Conservation (phyloP, 2,797 vertebrate genomes). For the Crocidura indochinensis region DNA sequence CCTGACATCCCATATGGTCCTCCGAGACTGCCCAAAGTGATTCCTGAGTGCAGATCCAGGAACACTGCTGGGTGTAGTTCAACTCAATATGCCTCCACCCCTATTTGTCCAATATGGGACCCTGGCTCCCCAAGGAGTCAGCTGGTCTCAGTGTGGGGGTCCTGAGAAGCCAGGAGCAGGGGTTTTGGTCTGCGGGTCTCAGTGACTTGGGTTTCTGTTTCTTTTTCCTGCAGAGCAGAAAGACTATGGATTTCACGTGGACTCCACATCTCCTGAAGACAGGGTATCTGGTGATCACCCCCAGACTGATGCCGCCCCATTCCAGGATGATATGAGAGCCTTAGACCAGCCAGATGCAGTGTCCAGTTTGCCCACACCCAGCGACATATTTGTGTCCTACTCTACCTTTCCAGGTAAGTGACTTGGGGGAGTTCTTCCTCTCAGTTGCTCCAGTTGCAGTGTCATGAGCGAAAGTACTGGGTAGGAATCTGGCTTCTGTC, state of each 20-base stretch:
- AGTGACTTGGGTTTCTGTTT: rapidly evolving
- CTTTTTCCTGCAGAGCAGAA: constrained; percentile 90
- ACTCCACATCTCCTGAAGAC: not conserved
- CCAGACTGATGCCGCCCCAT: constrained; percentile 92
- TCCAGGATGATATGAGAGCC: constrained; percentile 78
- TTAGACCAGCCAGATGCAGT: constrained; percentile 93
- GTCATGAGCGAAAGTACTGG: not conserved
- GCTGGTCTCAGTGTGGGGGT: not conserved
- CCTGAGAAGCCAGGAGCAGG: not conserved
- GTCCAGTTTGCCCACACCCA: constrained; percentile 93
- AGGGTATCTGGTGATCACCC: constrained; percentile 78
- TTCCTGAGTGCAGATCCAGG: too few species aligned
- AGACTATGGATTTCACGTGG: constrained; percentile 94
- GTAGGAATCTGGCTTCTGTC: not conserved
- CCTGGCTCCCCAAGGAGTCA: not conserved
- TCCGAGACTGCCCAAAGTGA: too few species aligned
- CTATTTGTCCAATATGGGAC: not conserved
- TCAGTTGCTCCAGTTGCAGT: not conserved
- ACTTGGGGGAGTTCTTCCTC: rapidly evolving
- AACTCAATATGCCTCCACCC: too few species aligned
- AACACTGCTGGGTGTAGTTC: too few species aligned
- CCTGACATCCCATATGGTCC: too few species aligned
- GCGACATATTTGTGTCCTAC: constrained; percentile 98
- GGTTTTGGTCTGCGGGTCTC: not conserved
- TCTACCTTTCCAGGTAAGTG: constrained; percentile 96